Conservation (phyloP, 2,888 invertebrate genomes). For the Sthenelais limicola region DNA sequence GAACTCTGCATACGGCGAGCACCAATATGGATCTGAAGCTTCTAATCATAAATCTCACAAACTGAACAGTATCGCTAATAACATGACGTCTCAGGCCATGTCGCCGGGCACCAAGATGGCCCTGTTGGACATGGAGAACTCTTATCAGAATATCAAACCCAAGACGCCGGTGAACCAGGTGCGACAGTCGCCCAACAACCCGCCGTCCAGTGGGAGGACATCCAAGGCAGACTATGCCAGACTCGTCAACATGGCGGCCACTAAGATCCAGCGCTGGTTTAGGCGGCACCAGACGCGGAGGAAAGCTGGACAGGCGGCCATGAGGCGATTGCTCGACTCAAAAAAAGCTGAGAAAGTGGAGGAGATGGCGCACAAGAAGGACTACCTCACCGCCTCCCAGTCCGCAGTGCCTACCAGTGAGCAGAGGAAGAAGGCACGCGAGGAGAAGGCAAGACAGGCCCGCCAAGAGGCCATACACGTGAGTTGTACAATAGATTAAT, state of each 20-base stretch:
- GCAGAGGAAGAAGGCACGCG: conserved; percentile 61
- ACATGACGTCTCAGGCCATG: conserved; percentile 66
- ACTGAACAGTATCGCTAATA: conserved; percentile 62
- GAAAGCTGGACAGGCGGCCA: conserved; percentile 63
- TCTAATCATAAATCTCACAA: conserved; percentile 24
- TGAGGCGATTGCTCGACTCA: conserved; percentile 63
- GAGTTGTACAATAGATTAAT: no score
- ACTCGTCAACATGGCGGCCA: conserved; percentile 60
- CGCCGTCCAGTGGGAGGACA: conserved; percentile 45
- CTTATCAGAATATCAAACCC: conserved; percentile 70
- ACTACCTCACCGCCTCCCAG: conserved; percentile 50
- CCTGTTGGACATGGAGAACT: conserved; percentile 67
- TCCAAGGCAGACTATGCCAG: conserved; percentile 65
- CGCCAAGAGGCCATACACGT: conserved; percentile 69
- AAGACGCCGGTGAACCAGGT: conserved; percentile 70
- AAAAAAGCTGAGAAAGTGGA: conserved; percentile 58
- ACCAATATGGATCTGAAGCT: conserved; percentile 12
- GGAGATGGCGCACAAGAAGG: conserved; percentile 53
- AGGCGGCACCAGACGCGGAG: conserved; percentile 56
- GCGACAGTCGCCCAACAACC: conserved; percentile 36
- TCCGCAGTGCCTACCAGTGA: no score
- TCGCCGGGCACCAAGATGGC: conserved; percentile 60
- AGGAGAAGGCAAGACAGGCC: conserved; percentile 66
- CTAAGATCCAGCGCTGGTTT: conserved; percentile 68
- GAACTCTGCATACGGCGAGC: conserved; percentile 18